Base-by-base conservation (phyloP, 2,888 invertebrate genomes). In the Apodemia hepburni region DNA sequence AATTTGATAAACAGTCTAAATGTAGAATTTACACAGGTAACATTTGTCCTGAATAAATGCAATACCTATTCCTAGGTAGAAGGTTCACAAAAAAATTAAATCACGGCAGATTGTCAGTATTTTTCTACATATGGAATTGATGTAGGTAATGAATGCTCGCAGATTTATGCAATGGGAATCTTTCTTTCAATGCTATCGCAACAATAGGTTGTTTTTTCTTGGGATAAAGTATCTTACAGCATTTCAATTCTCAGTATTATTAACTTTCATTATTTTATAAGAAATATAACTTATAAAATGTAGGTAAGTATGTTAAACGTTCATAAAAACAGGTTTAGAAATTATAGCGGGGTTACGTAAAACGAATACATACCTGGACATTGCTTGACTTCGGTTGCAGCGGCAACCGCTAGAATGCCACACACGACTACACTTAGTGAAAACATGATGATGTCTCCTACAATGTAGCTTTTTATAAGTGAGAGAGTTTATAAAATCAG, bases 371-470 rank as follows among this genome's bases (percentile, higher is more conserved):
- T 73, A 90, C 90, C 86, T 68, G 74, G 60, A 71, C 91, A 91
- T 78, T 85, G 85, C 33, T 74, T 64, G 66, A 91, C 87, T 47
- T 82, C 69, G 7, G 84, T 84, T 68, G 86, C 84, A 59, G 75
- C 73, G 45, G 77, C 76, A 61, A 75, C 59, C 51, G 81, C 81
- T 66, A 84, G 47, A 38, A 85, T 66, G 45, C 75, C 71, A 69
- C 77, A 80, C 79, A 82, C 81, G 72, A 86, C 73, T 71, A 75
- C 75, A 72, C 83, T 75, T 60, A 74, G 67, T 60, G 77, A 71
- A 64, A 77, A 72, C 89, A 89, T 88, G 65, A 65, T n/a, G n/a
- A n/a, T 76, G 77, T 79, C 76, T 82, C n/a, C n/a, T n/a, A n/a
- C n/a, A n/a, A n/a, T n/a, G n/a, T n/a, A n/a, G n/a, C n/a, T n/a